A percentile compares a stretch with the other conserved stretches of the same genome.
These are phyloP conservation scores for Phengaris arion DNA, from an alignment of 2,888 invertebrate genomes.

Conservation along the genomic window DNA sequence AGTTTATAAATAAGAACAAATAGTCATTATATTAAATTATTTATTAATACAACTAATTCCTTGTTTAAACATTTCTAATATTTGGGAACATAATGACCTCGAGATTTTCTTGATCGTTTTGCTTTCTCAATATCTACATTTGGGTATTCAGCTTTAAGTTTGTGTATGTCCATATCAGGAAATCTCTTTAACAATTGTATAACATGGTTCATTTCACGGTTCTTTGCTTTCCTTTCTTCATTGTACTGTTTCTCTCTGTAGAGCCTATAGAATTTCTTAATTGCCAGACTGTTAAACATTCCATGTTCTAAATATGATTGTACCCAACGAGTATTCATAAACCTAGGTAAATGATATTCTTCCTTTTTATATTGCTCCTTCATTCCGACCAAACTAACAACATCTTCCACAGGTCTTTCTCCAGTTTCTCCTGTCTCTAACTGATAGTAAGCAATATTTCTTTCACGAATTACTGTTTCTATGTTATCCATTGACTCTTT, in stretches of 20 bases:
- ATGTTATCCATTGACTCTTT: constrained; percentile 96
- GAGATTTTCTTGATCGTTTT: constrained; percentile 74
- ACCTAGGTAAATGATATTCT: constrained; percentile 84
- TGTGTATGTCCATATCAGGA: constrained; percentile 86
- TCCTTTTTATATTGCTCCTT: constrained; percentile 75
- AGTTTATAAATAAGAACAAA: constrained; percentile 1
- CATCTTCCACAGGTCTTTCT: constrained; percentile 84
- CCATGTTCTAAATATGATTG: constrained; percentile 77
- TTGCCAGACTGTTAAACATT: constrained; percentile 77
- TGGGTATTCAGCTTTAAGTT: constrained; percentile 86
- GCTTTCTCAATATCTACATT: constrained; percentile 86
- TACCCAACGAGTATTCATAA: constrained; percentile 83
- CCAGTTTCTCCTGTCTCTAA: constrained; percentile 94
- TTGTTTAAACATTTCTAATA: constrained; percentile 46
- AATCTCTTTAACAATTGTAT: constrained; percentile 85
- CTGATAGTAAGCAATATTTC: constrained; percentile 92
- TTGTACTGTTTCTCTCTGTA: constrained; percentile 84
- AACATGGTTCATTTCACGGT: constrained; percentile 84
- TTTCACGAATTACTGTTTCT: constrained; percentile 92
- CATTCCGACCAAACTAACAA: constrained; percentile 81
- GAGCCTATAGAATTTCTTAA: constrained; percentile 75
- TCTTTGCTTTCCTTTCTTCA: constrained; percentile 76
- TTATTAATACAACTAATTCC: constrained; percentile 16
- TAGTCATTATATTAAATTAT: constrained; percentile 27
- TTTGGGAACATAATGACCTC: constrained; percentile 81